Base-by-base conservation (phyloP, 2,888 invertebrate species). In the Acleris emargana region DNA sequence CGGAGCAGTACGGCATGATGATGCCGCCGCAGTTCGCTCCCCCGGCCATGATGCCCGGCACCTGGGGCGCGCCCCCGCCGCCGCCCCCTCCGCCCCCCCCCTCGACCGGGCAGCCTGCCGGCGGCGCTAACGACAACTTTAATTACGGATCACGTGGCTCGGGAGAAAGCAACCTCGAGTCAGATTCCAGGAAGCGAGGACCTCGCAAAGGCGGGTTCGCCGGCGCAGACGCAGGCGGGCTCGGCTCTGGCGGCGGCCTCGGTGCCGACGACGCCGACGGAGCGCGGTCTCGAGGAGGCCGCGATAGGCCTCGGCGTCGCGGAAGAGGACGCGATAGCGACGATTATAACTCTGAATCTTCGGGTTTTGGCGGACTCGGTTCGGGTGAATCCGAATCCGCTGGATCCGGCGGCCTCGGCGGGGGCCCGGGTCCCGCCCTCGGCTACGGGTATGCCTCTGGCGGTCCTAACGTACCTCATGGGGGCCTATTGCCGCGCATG, bases 111-210 rank as follows among this genome's bases (percentile, higher is more conserved):
- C 63, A 75, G 60, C 68, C 76, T 67, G 79, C 79, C 72, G 80
- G 78, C 71, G 83, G 78, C 73, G 74, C 72, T 28, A 68, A 68
- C 52, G 75, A 69, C 66, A 73, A 71, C 67, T 75, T 73, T 69
- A 72, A 71, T 82, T 83, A 84, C 73, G 87, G 85, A 77, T 78
- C 78, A 68, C 85, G 83, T 78, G 86, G 88, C 81, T 84, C 82
- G 79, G 88, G 85, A 75, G 85, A 84, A 76, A 83, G 84, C 80
- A 84, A 86, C 82, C 82, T 82, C 80, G 89, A 89, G 84, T 89
- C 89, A 84, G 90, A 90, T 89, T 89, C 88, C 90, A 90, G 91
- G 84, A 89, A 85, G 77, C 87, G 85, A 72, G 87, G 83, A 72
- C 75, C 78, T 78, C 86, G 87, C 72, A 72, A 59, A 60, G 77